Evolutionary conservation across 2,888 invertebrate species (phyloP), one percentile per base, ranked within the genome.

Genomic region (Leptinotarsa haldemani): DNA sequence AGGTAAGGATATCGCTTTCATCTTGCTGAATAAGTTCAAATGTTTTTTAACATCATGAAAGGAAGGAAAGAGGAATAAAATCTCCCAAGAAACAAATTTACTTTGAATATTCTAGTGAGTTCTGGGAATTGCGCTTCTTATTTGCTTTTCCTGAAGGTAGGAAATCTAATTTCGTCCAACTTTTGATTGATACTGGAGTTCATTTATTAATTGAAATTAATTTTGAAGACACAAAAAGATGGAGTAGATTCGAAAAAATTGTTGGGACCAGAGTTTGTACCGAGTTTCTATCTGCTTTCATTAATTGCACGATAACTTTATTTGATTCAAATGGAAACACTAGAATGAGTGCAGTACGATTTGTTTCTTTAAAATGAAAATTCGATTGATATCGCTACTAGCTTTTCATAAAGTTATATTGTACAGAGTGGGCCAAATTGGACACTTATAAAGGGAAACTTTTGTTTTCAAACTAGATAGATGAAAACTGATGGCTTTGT

Each of bases 141-240:
- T 52, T 52, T n/a, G 52, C 16, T 52, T n/a, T 52, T 52, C 52
- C 52, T 4, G 15, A 52, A 52, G n/a, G 52, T 16, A 16, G n/a
- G 52, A 52, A n/a, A 16, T n/a, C 52, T 52, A 52, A 52, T 52
- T 52, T n/a, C 52, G n/a, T 52, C 13, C n/a, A 52, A n/a, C 52
- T n/a, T 52, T 52, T n/a, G 52, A 16, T 52, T 52, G 52, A 52
- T 52, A 52, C 52, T n/a, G 52, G 5, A n/a, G 52, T 52, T n/a
- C 52, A 52, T 52, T 52, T 3, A 16, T 50, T 7, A 52, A 7
- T 16, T 52, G 52, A 15, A 52, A n/a, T 52, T n/a, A 15, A 52
- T 52, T 52, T 13, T 16, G 13, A 50, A 50, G 50, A 50, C 3
- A 50, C 3, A 15, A n/a, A 50, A n/a, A n/a, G 15, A 50, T 3